phyloP scores from a whole-genome alignment of 2,888 invertebrate genomes.

The Acanthosepion pharaonis region DNA sequence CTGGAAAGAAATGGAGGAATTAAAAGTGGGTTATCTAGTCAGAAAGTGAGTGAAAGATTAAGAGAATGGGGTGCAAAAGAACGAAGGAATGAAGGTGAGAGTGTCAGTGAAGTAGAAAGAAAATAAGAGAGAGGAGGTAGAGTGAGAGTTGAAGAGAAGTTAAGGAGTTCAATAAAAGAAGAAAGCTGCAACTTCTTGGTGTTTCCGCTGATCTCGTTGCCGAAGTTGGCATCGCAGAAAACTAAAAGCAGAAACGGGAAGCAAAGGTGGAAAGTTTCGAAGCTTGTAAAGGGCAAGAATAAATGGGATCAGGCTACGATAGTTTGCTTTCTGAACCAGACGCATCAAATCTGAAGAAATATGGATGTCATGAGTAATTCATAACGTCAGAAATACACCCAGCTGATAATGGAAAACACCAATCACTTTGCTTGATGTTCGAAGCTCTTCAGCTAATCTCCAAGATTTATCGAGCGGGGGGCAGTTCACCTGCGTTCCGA shows the following conservation, averaged over 20 bases:
- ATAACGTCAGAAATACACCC: not conserved
- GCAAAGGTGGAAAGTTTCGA: not conserved
- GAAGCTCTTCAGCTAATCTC: not conserved
- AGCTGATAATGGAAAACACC: not conserved
- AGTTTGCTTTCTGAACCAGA: conserved; percentile 1
- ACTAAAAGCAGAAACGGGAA: not conserved
- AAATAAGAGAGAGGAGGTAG: not conserved
- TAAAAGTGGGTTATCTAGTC: not conserved
- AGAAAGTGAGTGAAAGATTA: not conserved
- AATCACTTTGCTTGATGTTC: conserved; percentile 6
- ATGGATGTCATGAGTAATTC: conserved; percentile 9
- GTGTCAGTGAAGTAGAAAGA: not conserved
- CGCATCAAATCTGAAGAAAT: not conserved
- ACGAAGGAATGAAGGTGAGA: not conserved
- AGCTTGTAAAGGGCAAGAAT: not conserved
- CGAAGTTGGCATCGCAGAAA: not conserved
- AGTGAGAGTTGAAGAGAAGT: not conserved
- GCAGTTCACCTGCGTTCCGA: not conserved
- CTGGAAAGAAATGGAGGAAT: not conserved
- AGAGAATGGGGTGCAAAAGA: not conserved
- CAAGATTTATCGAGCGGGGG: not conserved
- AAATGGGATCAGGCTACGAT: not conserved
- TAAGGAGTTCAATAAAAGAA: not conserved
- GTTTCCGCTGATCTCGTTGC: not conserved
- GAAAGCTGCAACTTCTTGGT: not conserved